Evolutionary conservation across 2,888 invertebrate genomes (phyloP).

Genomic region (Ophonus ardosiacus): DNA sequence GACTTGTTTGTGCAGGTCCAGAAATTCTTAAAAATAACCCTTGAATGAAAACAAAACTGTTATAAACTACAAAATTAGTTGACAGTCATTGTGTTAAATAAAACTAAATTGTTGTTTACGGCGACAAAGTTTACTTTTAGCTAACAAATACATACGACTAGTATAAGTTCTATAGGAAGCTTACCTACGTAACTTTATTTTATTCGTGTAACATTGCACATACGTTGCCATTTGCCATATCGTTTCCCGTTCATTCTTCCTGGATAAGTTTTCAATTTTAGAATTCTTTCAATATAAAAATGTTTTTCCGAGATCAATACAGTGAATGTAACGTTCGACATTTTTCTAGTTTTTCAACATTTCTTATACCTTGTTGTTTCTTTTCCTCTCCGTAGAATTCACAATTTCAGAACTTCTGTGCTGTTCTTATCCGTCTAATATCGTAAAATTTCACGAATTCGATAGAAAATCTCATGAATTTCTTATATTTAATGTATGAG

Average conservation of each 20-base stretch:
- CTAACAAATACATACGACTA: no score
- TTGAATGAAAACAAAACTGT: no score
- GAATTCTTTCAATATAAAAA: constrained; percentile 6
- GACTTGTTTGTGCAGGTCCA: no score
- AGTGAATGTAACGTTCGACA: background rate
- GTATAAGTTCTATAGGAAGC: no score
- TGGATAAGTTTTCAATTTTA: background rate
- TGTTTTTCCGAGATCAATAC: constrained; percentile 22
- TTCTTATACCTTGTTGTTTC: constrained; percentile 1
- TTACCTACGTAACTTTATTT: no score
- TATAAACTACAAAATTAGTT: no score
- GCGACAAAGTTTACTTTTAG: no score
- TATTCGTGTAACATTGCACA: no score
- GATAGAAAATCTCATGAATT: constrained; percentile 19
- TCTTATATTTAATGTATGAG: background rate
- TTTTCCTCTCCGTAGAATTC: background rate
- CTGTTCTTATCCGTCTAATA: background rate
- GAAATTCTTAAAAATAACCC: no score
- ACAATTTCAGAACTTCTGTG: constrained; percentile 2
- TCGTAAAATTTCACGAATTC: constrained; percentile 15
- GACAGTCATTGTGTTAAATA: no score
- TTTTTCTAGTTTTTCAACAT: constrained; percentile 27
- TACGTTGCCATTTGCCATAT: no score
- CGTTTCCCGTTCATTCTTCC: background rate
- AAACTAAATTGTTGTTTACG: no score